Evolutionary conservation across 2,113 vertebrate species (phyloP).

Genomic region (Lagopus leucura): DNA sequence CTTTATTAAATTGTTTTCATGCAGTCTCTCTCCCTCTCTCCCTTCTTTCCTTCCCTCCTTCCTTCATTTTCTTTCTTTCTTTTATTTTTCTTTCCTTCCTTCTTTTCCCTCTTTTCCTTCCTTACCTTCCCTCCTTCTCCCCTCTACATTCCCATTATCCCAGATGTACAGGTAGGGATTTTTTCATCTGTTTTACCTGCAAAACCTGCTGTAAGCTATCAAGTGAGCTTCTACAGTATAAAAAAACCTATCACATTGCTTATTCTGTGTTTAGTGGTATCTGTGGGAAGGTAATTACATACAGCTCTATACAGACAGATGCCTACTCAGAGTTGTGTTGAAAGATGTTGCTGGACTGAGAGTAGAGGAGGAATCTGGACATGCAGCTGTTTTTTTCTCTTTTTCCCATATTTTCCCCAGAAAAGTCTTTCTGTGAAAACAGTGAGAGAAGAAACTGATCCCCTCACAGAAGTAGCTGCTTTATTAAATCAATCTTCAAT

Average conservation of each 20-base stretch:
- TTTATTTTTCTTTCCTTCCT: fast-evolving
- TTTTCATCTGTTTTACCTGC: background rate
- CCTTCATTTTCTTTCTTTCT: background rate
- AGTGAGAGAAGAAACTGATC: background rate
- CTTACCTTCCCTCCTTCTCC: background rate
- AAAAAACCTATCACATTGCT: background rate
- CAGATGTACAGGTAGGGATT: background rate
- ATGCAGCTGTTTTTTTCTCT: fast-evolving
- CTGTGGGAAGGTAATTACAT: background rate
- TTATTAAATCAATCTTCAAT: background rate
- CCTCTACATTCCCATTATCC: background rate
- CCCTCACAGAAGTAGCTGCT: background rate
- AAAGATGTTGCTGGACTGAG: background rate
- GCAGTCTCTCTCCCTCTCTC: background rate
- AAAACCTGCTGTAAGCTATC: background rate
- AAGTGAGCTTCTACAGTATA: background rate
- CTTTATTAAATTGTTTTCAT: background rate
- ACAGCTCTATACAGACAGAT: background rate
- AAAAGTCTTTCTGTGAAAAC: background rate
- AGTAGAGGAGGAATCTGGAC: background rate
- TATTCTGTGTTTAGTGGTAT: background rate
- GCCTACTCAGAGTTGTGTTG: background rate
- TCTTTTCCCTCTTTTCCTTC: background rate
- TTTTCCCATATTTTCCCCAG: fast-evolving
- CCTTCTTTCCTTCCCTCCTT: no score